Base-by-base conservation (phyloP, 2,113 vertebrate genomes). In the Circaetus cinerascens region DNA sequence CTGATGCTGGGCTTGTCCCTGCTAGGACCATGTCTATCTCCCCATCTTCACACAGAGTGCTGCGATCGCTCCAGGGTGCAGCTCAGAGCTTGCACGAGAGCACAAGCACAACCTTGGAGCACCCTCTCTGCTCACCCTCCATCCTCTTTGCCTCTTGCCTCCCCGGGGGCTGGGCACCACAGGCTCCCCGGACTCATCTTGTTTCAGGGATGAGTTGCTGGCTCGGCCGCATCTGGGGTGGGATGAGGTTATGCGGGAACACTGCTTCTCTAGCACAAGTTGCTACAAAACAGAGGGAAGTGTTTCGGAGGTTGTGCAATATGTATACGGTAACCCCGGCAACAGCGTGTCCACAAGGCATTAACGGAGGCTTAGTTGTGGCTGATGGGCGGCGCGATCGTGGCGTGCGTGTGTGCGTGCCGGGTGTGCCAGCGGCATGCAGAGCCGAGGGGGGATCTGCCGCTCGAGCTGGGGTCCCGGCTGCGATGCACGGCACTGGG, bases 201-300 rank as follows among this genome's bases (percentile, higher is more conserved):
- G 3, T 38, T 90, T 55, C 59, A 93, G 85, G 86, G 63, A 69
- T 18, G 66, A 86, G 48, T 30, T 2, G 8, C 78, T 93, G 94
- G 96, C 95, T 92, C 25, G 4, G 63, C 75, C 1, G 21, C 15
- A 15, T 6, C n/a, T 50, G 45, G 91, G 88, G 71, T 87, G 89
- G 88, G 86, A 93, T 87, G 91, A 91, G 92, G 93, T 93, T 88
- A 93, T 57, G 69, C 45, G 12, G 59, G 74, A 92, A 41, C 34
- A 41, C 57, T 21, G 90, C 77, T 94, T 12, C 80, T 91, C 71
- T 9, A 63, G 73, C 40, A 7, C 46, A 48, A 94, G 95, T 97
- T 97, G 96, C 93, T 95, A 95, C 80, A 93, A 97, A 97, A 96
- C 94, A 97, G 87, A 95, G 48, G 81, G 95, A 71, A 90, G 89